Conservation (phyloP, 2,888 invertebrate species). For the Leistus spinibarbis region DNA sequence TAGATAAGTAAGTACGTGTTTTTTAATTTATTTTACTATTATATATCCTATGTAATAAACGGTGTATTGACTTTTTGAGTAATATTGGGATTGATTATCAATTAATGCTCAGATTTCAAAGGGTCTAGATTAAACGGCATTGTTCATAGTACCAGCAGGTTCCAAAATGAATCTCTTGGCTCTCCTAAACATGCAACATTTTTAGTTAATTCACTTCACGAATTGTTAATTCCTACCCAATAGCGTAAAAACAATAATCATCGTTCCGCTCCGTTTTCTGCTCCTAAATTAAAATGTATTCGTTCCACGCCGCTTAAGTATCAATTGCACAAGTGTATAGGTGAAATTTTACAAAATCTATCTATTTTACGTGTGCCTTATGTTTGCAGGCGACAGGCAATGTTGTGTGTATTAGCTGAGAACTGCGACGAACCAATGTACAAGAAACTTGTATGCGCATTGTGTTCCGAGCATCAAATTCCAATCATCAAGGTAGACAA, state of each 20-base stretch:
- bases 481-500: slow-evolving; percentile 97
- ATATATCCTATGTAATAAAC: not conserved
- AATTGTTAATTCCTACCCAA: too few species aligned
- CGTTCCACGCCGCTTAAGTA: too few species aligned
- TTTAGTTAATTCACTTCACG: not conserved
- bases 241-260: too few species aligned
- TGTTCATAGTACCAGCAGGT: slow-evolving; percentile 39
- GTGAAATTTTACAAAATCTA: too few species aligned
- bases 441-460: slow-evolving; percentile 94
- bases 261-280: too few species aligned
- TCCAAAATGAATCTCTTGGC: slow-evolving; percentile 14
- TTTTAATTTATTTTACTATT: not conserved
- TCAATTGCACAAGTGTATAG: too few species aligned
- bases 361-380: too few species aligned
- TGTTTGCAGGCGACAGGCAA: slow-evolving; percentile 85
- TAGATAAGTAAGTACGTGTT: slow-evolving; percentile 82
- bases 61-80: not conserved
- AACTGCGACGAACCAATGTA: slow-evolving; percentile 98
- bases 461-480: slow-evolving; percentile 98
- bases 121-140: slow-evolving; percentile 37
- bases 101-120: not conserved
- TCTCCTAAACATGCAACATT: slow-evolving; percentile 25
- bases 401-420: slow-evolving; percentile 95
- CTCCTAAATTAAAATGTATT: not conserved
- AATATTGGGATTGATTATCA: not conserved